phyloP scores from a whole-genome alignment of 1,140 invertebrate genomes.

The Drosophila jambulina region DNA sequence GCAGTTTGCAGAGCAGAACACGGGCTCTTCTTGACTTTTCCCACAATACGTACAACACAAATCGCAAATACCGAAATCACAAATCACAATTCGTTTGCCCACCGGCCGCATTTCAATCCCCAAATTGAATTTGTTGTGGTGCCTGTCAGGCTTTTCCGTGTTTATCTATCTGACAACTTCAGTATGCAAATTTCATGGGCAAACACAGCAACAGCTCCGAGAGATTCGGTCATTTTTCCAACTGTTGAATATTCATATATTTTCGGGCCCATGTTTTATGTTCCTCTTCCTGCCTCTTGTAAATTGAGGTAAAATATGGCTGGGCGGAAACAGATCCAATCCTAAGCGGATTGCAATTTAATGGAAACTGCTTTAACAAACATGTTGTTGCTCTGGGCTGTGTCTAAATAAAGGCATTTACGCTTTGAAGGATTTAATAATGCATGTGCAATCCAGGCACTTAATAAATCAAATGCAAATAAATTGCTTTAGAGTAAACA shows the following conservation, averaged over 20 bases:
- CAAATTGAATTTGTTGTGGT: conserved; percentile 46
- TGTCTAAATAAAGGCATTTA: conserved; percentile 14
- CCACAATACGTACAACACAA: background rate
- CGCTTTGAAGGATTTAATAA: conserved; percentile 4
- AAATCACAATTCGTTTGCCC: conserved; percentile 22
- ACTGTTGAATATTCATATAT: conserved; percentile 45
- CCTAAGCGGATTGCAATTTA: conserved; percentile 24
- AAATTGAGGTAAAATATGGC: conserved; percentile 10
- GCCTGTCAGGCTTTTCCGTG: conserved; percentile 20
- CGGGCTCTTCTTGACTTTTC: conserved; percentile 11
- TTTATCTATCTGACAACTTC: conserved; percentile 27
- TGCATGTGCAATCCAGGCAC: background rate
- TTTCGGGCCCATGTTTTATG: conserved; percentile 35
- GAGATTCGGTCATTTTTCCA: conserved; percentile 32
- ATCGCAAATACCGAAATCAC: conserved; percentile 7
- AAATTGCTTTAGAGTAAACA: conserved; percentile 7
- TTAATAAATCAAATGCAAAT: conserved; percentile 17
- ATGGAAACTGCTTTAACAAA: conserved; percentile 7
- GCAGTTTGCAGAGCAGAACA: conserved; percentile 10
- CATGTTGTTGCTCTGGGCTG: conserved; percentile 3
- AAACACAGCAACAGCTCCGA: conserved; percentile 8
- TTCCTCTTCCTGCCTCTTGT: background rate
- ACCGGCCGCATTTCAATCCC: conserved; percentile 23
- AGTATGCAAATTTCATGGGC: conserved; percentile 46
- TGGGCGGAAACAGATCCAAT: background rate